Base-by-base conservation (phyloP, 1,140 invertebrate genomes). In the Bursaphelenchus mucronatus region DNA sequence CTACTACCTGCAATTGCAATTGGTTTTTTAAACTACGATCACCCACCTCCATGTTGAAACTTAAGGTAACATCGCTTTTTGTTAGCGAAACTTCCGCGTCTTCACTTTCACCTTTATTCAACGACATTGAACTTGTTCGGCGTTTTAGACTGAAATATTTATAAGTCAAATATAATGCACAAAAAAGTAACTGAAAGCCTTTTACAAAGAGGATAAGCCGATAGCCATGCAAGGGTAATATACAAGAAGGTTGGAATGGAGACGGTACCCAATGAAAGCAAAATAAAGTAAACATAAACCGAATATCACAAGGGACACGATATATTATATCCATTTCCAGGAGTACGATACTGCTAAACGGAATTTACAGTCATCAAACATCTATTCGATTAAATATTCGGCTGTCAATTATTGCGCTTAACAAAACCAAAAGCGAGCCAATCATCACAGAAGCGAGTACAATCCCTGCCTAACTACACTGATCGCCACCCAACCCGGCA, bases 1-100 rank as follows among this genome's bases (percentile, higher is more conserved):
- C 94, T 76, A 95, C 88, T 62, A 93, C 90, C 90, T 92, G 43
- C 66, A 75, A 54, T n/a, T 47, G n/a, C 40, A 30, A 46, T 13
- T 44, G 11, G 19, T 13, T 1, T 13, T 59, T 58, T 17, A 41
- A 6, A 41, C 15, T 61, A 61, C 40, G 66, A 1, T 7, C 1
- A 10, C 8, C n/a, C 57, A 79, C 78, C 69, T 80, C 78, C 75
- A 80, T 80, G 49, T 78, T 80, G 54, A 80, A 81, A n/a, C 65
- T 67, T 11, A 80, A 56, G 11, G 73, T 63, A 9, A 80, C 78
- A 61, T 80, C 78, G 52, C 59, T 76, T 62, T 80, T 80, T 6
- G 75, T 81, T 39, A 80, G 63, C 39, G 63, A 69, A 8, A 81
- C 76, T 39, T 80, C 78, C 13, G 74, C 75, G 61, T 80, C 78